A percentile compares a stretch with the other conserved stretches of the same genome.
Evolutionary conservation across 2,888 invertebrate genomes (phyloP).

Genomic region (Acleris holmiana): DNA sequence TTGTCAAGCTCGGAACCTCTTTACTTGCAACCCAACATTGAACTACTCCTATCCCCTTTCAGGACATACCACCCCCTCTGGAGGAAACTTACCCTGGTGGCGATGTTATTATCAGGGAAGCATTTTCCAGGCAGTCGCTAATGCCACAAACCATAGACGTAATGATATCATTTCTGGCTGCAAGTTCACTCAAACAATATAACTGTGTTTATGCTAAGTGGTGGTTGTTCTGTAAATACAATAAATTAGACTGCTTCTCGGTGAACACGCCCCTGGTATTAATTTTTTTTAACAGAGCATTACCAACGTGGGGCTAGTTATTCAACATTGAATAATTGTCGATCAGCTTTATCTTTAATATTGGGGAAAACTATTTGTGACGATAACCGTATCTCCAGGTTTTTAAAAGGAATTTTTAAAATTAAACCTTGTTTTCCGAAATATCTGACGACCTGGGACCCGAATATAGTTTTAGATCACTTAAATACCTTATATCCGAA

Average conservation of each 20-base stretch:
- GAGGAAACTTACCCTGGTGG: constrained; percentile 8
- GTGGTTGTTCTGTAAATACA: constrained; percentile 5
- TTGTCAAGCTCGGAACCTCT: not conserved
- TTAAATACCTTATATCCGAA: not conserved
- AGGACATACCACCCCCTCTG: constrained; percentile 11
- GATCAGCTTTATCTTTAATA: constrained; percentile 9
- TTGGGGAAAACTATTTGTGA: constrained; percentile 1
- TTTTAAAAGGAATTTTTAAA: not conserved
- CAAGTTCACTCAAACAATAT: constrained; percentile 15
- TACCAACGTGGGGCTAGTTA: not conserved
- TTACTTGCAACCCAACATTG: constrained; percentile 1
- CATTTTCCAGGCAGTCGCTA: constrained; percentile 3
- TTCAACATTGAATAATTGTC: not conserved
- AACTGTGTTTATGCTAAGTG: constrained; percentile 3
- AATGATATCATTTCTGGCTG: constrained; percentile 3
- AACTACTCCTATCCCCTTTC: constrained; percentile 9
- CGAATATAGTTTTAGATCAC: not conserved
- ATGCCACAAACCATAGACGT: not conserved
- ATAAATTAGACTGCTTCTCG: constrained; percentile 4
- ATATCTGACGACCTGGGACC: constrained; percentile 14
- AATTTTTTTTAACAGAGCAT: not conserved
- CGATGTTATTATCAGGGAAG: constrained; percentile 12
- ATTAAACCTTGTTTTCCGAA: constrained; percentile 12
- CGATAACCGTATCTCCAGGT: not conserved
- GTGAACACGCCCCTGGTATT: not conserved